Conservation (phyloP, 2,888 invertebrate species). For the Drosophila mulleri region DNA sequence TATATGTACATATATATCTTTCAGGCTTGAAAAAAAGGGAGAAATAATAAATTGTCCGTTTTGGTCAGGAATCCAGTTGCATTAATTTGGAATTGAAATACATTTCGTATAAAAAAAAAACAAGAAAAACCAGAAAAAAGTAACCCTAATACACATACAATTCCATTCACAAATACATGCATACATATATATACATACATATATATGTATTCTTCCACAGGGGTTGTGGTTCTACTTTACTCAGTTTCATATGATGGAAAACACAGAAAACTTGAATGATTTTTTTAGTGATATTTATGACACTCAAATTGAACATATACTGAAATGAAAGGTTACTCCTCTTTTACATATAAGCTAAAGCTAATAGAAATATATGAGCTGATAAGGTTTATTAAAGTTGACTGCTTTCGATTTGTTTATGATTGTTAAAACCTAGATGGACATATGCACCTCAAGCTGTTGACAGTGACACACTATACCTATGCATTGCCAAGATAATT, state of each 20-base stretch:
- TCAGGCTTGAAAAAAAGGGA: background rate
- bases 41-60: slow-evolving; percentile 1
- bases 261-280: background rate
- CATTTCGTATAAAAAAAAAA: slow-evolving; percentile 28
- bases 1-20: background rate
- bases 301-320: background rate
- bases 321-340: background rate
- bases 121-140: slow-evolving; percentile 14
- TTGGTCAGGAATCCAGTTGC: slow-evolving; percentile 19
- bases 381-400: background rate
- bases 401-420: background rate
- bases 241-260: too few relatives aligned
- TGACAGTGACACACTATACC: background rate
- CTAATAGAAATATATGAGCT: background rate
- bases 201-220: background rate
- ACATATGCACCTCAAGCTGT: background rate
- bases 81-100: slow-evolving; percentile 47
- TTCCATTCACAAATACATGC: slow-evolving; percentile 3
- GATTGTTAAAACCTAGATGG: background rate
- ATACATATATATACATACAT: background rate
- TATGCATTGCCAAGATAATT: background rate
- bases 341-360: too few relatives aligned
- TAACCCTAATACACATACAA: background rate
- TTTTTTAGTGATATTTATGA: background rate
- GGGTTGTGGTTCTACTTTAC: background rate